Conservation (phyloP, 2,113 vertebrate species). For the Passer domesticus region DNA sequence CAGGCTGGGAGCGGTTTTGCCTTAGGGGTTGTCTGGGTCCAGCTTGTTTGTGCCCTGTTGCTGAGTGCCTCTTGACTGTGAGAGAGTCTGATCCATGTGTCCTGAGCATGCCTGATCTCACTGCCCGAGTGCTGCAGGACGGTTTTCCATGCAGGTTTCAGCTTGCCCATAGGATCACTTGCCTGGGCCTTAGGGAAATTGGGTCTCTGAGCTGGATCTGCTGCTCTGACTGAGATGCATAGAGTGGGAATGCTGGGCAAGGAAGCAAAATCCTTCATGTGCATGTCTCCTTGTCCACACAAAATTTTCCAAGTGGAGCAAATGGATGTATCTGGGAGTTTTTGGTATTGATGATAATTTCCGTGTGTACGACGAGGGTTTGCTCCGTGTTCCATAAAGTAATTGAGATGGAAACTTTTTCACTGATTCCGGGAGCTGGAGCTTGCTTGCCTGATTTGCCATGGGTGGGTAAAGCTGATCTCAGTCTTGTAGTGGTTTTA, state of each 20-base stretch:
- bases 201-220: background rate
- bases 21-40: background rate
- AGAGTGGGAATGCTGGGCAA: background rate
- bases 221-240: background rate
- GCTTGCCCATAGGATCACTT: fast-evolving
- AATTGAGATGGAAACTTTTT: background rate
- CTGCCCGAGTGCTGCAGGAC: background rate
- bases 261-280: background rate
- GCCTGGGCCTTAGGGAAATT: background rate
- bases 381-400: background rate
- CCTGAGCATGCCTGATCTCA: background rate
- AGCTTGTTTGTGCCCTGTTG: background rate
- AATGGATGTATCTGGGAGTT: background rate
- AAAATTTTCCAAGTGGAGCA: background rate
- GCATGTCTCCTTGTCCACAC: background rate
- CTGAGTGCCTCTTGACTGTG: fast-evolving
- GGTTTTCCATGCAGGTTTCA: background rate
- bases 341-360: background rate
- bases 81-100: background rate
- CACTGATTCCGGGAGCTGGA: background rate
- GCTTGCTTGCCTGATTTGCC: background rate
- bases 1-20: background rate
- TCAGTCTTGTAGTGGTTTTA: background rate
- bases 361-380: fast-evolving
- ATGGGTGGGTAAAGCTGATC: background rate